A percentile compares a stretch with the other conserved stretches of the same genome.
Conservation (phyloP, 92 coral and sea anemone species). For the Palythoa heliodiscus region DNA sequence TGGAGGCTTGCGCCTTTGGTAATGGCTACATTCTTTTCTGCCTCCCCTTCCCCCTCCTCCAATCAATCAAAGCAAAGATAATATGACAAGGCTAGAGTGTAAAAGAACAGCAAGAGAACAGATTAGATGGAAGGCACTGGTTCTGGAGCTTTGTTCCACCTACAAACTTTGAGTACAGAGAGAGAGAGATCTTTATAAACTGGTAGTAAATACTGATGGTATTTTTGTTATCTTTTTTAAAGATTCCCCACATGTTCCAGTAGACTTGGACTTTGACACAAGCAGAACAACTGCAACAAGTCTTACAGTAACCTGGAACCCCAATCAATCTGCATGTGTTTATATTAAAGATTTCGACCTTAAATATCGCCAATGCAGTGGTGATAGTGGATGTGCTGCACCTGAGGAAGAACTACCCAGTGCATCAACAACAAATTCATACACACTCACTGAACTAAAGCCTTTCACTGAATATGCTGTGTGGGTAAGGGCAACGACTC, state of each 20-base stretch:
- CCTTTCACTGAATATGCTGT: background rate
- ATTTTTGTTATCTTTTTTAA: background rate
- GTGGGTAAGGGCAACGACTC: slow-evolving; percentile 1
- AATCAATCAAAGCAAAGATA: too few relatives aligned
- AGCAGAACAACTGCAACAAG: slow-evolving; percentile 10
- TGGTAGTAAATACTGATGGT: background rate
- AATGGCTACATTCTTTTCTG: too few relatives aligned
- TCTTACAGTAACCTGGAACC: slow-evolving; percentile 11
- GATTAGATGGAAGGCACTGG: too few relatives aligned
- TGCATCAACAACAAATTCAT: background rate
- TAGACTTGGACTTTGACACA: background rate
- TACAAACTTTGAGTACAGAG: too few relatives aligned
- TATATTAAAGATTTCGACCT: background rate
- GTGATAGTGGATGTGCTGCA: background rate
- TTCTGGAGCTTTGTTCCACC: too few relatives aligned
- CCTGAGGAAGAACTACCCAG: too few relatives aligned
- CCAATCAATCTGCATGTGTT: background rate
- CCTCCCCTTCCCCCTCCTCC: too few relatives aligned
- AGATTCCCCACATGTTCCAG: background rate
- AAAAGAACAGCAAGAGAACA: too few relatives aligned
- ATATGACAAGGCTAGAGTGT: too few relatives aligned
- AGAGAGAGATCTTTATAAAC: too few relatives aligned
- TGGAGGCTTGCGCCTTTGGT: too few relatives aligned
- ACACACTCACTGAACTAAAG: background rate
- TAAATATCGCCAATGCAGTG: background rate